Evolutionary conservation across 1,140 invertebrate genomes (phyloP).

Genomic region (Bombus confusus): DNA sequence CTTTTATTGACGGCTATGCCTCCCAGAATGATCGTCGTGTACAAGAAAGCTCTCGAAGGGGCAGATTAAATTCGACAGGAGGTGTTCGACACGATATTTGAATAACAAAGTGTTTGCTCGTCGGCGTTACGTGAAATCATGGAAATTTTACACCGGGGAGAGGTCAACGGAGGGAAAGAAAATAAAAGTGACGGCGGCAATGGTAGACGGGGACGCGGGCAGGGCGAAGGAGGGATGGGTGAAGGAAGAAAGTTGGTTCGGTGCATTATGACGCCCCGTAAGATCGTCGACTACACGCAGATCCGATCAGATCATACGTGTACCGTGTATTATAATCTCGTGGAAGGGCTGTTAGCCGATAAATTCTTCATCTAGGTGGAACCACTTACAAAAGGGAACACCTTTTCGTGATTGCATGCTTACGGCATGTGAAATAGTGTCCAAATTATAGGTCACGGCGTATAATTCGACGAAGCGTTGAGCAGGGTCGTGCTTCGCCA

Average conservation of each 20-base stretch:
- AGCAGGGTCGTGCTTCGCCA: constrained; percentile 53
- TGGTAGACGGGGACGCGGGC: not conserved
- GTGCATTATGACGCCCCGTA: constrained; percentile 51
- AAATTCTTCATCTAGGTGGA: constrained; percentile 79
- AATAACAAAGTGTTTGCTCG: constrained; percentile 53
- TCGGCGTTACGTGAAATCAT: constrained; percentile 47
- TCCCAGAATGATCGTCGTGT: not conserved
- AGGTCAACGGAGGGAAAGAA: constrained; percentile 34
- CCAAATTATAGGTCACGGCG: constrained; percentile 77
- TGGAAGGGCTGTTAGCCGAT: constrained; percentile 73
- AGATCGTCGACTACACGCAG: constrained; percentile 25
- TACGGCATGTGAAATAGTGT: constrained; percentile 77
- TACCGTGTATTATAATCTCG: constrained; percentile 70
- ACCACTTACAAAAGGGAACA: constrained; percentile 77
- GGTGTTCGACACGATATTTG: constrained; percentile 32
- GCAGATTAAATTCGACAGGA: constrained; percentile 40
- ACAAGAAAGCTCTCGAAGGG: constrained; percentile 6
- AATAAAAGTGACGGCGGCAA: constrained; percentile 30
- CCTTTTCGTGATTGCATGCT: constrained; percentile 79
- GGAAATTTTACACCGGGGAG: constrained; percentile 46
- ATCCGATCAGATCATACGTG: constrained; percentile 56
- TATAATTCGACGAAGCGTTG: constrained; percentile 74
- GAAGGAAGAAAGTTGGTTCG: constrained; percentile 41
- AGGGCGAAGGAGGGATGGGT: not conserved
- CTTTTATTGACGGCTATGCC: not conserved